Evolutionary conservation across 2,888 invertebrate species (phyloP).

Genomic region (Caprella mutica): DNA sequence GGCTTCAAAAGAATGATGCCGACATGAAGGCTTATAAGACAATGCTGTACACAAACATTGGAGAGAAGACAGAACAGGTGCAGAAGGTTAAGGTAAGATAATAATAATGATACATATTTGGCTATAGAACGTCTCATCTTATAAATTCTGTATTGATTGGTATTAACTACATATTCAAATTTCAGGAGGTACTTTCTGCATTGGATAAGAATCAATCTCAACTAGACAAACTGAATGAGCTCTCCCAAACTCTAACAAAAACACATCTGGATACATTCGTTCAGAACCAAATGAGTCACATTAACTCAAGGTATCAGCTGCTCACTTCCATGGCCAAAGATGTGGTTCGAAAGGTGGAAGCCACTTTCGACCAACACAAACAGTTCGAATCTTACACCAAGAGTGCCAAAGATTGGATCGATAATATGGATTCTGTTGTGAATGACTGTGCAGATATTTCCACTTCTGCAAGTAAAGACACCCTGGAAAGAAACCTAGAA

Average conservation of each 20-base stretch:
- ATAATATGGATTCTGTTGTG: constrained; percentile 69
- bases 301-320: constrained; percentile 44
- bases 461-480: constrained; percentile 62
- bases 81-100: constrained; percentile 37
- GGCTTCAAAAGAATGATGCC: constrained; percentile 84
- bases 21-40: constrained; percentile 80
- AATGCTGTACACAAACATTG: constrained; percentile 61
- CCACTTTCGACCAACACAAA: constrained; percentile 71
- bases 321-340: constrained; percentile 77
- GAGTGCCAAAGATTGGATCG: constrained; percentile 73
- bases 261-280: constrained; percentile 37
- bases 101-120: too few relatives aligned
- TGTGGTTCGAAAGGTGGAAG: constrained; percentile 79
- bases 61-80: constrained; percentile 75
- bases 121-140: too few relatives aligned
- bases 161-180: too few relatives aligned
- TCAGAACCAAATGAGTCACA: constrained; percentile 36
- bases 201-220: constrained; percentile 66
- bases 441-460: constrained; percentile 67
- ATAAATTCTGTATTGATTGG: too few relatives aligned
- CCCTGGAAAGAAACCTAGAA: constrained; percentile 64
- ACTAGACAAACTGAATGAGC: constrained; percentile 62
- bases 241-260: constrained; percentile 29
- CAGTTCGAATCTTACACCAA: constrained; percentile 63
- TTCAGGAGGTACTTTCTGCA: constrained; percentile 57